A percentile compares a stretch with the other conserved stretches of the same genome.
Conservation (phyloP, 53 echinoderm and acorn worm species). For the Stichopus horrens region DNA sequence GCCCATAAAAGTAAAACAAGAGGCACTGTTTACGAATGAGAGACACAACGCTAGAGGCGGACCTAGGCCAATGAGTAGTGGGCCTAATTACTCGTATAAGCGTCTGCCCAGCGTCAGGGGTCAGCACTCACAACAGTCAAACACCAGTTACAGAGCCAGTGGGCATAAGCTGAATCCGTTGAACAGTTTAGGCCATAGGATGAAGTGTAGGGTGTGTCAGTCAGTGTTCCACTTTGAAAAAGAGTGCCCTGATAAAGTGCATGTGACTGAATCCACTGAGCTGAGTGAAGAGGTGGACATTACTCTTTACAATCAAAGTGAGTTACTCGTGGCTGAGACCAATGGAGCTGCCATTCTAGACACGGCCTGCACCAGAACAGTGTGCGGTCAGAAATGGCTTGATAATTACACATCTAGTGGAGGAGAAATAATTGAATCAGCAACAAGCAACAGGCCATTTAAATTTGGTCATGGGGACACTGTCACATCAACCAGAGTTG, state of each 20-base stretch:
- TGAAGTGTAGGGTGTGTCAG: slow-evolving; percentile 35
- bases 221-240: slow-evolving; percentile 41
- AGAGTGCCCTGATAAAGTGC: neutral
- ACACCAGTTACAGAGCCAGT: slow-evolving; percentile 3
- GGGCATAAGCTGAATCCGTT: slow-evolving; percentile 2
- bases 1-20: slow-evolving; percentile 3
- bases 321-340: neutral
- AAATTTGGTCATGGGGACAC: slow-evolving; percentile 33
- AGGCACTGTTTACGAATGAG: neutral
- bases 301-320: slow-evolving; percentile 1
- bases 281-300: slow-evolving; percentile 8
- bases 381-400: slow-evolving; percentile 30
- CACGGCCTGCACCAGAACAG: neutral
- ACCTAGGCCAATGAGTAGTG: neutral
- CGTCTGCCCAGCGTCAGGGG: neutral
- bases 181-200: neutral
- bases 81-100: neutral
- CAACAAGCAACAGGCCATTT: slow-evolving; percentile 25
- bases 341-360: neutral
- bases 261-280: slow-evolving; percentile 29
- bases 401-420: slow-evolving; percentile 18
- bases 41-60: neutral
- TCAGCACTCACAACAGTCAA: slow-evolving; percentile 12
- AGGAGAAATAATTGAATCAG: slow-evolving; percentile 12
- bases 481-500: neutral